Percentiles rank a stretch among this genome's conserved stretches.
Evolutionary conservation across 2,888 invertebrate genomes (phyloP).

Genomic region (Sthenelais limicola): DNA sequence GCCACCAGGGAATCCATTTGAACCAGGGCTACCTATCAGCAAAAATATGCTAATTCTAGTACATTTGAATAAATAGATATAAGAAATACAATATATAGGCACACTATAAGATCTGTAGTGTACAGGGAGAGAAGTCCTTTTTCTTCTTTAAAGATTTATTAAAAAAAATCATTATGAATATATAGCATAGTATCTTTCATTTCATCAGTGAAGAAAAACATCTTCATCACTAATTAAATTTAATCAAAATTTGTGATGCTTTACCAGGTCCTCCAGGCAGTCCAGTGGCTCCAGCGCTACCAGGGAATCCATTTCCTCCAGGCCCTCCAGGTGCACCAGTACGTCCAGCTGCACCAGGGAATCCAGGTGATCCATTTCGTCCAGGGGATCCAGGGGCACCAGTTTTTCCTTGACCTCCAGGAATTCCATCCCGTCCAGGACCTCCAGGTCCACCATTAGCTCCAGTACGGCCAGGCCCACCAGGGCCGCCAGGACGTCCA

Average conservation of each 20-base stretch:
- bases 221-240: too few species aligned
- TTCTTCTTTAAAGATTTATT: not conserved
- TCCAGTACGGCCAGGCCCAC: slow-evolving; percentile 40
- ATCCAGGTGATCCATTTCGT: not conserved
- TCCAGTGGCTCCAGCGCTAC: slow-evolving; percentile 16
- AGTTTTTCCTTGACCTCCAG: slow-evolving; percentile 17
- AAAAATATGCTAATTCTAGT: too few species aligned
- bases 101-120: not conserved
- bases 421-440: slow-evolving; percentile 23
- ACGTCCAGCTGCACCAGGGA: not conserved
- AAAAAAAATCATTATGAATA: not conserved
- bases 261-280: not conserved
- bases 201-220: too few species aligned
- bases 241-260: not conserved
- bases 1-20: not conserved
- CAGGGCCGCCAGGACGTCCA: slow-evolving; percentile 38
- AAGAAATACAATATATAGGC: too few species aligned
- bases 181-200: not conserved
- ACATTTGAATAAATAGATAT: too few species aligned
- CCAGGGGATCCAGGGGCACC: slow-evolving; percentile 4
- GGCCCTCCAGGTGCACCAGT: not conserved
- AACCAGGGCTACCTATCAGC: slow-evolving; percentile 4
- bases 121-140: not conserved
- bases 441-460: slow-evolving; percentile 39
- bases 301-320: slow-evolving; percentile 1